These are phyloP conservation scores for Apolygus lucorum DNA, from an alignment of 1,140 invertebrate species.

Conservation along the genomic window DNA sequence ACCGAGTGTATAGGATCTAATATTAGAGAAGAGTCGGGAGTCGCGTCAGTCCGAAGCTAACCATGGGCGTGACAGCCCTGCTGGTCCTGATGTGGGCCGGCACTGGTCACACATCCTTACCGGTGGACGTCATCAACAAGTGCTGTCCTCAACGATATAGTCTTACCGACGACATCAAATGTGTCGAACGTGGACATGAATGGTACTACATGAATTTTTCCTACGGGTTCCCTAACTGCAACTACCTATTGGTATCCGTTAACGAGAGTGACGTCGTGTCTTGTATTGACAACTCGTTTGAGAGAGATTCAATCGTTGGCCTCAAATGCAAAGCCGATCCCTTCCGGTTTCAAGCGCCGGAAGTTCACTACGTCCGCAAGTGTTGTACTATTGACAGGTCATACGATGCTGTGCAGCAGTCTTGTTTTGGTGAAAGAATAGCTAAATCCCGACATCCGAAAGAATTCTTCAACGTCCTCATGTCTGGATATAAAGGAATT, in stretches of 20 bases:
- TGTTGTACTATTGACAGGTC: conserved; percentile 26
- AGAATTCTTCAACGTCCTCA: conserved; percentile 24
- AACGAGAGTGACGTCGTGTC: conserved; percentile 1
- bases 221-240: conserved; percentile 10
- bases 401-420: conserved; percentile 22
- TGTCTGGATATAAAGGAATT: conserved; percentile 9
- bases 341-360: conserved; percentile 19
- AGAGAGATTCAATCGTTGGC: conserved; percentile 1
- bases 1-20: not conserved
- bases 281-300: conserved; percentile 25
- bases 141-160: conserved; percentile 25
- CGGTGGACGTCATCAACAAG: conserved; percentile 4
- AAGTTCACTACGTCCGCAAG: conserved; percentile 26
- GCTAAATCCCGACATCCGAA: not conserved
- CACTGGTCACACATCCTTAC: not conserved
- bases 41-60: conserved; percentile 8
- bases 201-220: conserved; percentile 21
- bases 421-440: conserved; percentile 22
- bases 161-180: conserved; percentile 10
- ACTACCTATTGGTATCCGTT: conserved; percentile 5
- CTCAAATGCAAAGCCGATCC: conserved; percentile 18
- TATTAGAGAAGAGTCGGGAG: conserved; percentile 2
- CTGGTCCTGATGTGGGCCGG: conserved; percentile 17
- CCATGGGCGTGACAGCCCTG: conserved; percentile 16
- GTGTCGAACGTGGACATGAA: conserved; percentile 5